Percentiles rank a stretch among this genome's conserved stretches.
phyloP scores from a whole-genome alignment of 2,113 vertebrate species.

The Mionectes macconnelli region DNA sequence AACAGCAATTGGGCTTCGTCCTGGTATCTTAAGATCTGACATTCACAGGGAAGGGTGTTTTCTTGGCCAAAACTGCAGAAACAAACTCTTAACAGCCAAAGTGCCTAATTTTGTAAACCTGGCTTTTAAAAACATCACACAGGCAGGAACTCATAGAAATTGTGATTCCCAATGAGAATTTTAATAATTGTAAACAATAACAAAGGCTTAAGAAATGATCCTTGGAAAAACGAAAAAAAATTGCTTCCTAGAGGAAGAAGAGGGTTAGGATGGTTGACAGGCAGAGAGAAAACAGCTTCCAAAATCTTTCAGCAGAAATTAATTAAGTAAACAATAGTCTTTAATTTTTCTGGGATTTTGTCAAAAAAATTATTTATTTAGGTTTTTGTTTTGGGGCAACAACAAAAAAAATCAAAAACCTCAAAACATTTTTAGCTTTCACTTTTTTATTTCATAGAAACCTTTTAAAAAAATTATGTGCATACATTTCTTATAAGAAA shows the following conservation, averaged over 20 bases:
- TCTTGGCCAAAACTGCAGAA: neutral
- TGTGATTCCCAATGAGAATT: neutral
- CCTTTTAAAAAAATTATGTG: neutral
- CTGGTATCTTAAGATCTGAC: neutral
- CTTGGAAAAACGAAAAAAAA: neutral
- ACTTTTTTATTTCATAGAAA: neutral
- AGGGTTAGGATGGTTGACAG: neutral
- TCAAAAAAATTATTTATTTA: neutral
- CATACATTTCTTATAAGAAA: neutral
- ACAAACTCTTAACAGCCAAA: neutral
- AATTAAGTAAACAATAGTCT: neutral
- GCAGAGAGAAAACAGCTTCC: slow-evolving; percentile 10
- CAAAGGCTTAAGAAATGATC: neutral
- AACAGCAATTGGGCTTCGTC: neutral
- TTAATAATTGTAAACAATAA: slow-evolving; percentile 6
- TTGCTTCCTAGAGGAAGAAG: neutral
- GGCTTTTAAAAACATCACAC: neutral
- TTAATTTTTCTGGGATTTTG: neutral
- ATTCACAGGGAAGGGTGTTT: neutral
- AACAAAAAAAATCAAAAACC: neutral
- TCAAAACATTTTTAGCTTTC: neutral
- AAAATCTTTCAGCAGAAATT: slow-evolving; percentile 21
- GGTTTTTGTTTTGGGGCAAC: neutral
- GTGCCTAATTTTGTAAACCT: neutral
- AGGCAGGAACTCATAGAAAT: neutral